phyloP scores from a whole-genome alignment of 2,113 vertebrate species.

The Zosterops japonicus region DNA sequence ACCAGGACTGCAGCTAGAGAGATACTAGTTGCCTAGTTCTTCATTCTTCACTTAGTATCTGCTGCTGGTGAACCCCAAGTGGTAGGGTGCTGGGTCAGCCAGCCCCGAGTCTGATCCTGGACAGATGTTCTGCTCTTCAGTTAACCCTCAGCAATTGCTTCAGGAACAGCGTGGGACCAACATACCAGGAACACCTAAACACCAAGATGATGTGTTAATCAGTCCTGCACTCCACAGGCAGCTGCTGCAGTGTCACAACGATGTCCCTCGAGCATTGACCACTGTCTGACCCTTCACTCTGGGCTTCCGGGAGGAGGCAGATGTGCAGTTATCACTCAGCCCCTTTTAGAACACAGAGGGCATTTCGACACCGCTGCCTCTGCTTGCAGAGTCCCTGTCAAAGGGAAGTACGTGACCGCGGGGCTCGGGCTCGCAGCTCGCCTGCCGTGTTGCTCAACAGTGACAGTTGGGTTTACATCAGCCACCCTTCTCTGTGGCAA shows the following conservation, averaged over 20 bases:
- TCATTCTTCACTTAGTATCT: neutral
- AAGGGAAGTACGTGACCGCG: slow-evolving; percentile 53
- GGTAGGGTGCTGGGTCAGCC: neutral
- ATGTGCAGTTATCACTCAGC: neutral
- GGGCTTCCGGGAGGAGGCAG: neutral
- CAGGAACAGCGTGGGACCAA: neutral
- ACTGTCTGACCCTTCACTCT: neutral
- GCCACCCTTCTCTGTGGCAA: slow-evolving; percentile 58
- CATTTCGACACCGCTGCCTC: slow-evolving; percentile 27
- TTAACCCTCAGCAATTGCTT: slow-evolving; percentile 28
- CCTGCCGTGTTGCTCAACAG: slow-evolving; percentile 46
- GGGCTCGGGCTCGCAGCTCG: neutral
- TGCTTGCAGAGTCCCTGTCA: slow-evolving; percentile 31
- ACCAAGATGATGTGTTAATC: neutral
- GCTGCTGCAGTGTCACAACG: neutral
- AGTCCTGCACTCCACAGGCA: neutral
- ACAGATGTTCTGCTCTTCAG: neutral
- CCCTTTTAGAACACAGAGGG: neutral
- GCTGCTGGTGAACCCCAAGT: neutral
- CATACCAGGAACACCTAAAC: neutral
- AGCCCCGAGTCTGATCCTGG: neutral
- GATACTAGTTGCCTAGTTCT: neutral
- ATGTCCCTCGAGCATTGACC: neutral
- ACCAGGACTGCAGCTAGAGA: neutral
- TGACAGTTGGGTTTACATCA: slow-evolving; percentile 68